Evolutionary conservation across 2,888 invertebrate genomes (phyloP).

Genomic region (Leptinotarsa tumamoca): DNA sequence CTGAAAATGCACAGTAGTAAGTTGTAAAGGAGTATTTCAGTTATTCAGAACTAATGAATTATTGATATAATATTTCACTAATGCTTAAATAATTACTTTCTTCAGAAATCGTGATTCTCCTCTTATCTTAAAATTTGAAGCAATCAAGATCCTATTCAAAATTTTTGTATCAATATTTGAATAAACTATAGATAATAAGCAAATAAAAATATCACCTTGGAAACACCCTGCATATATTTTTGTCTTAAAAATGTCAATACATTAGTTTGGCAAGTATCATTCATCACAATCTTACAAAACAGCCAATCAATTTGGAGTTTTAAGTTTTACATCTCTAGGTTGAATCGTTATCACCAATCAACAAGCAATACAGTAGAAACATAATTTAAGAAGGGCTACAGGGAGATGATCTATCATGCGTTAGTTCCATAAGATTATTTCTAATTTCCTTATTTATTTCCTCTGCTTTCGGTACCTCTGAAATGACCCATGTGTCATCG

Average conservation of each 20-base stretch:
- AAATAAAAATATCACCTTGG: too few relatives aligned
- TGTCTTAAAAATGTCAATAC: background rate
- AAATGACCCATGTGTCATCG: constrained; percentile 76
- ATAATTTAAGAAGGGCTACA: constrained; percentile 50
- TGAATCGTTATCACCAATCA: background rate
- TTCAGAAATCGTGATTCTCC: too few relatives aligned
- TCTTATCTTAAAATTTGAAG: too few relatives aligned
- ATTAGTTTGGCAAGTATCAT: constrained; percentile 12
- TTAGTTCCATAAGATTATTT: constrained; percentile 64
- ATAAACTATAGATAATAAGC: too few relatives aligned
- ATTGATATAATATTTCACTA: too few relatives aligned
- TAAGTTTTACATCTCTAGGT: background rate
- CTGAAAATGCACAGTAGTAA: too few relatives aligned
- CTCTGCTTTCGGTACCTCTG: constrained; percentile 72
- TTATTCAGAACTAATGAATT: too few relatives aligned
- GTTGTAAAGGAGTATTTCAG: too few relatives aligned
- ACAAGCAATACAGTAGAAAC: background rate
- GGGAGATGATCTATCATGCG: constrained; percentile 46
- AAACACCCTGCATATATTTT: background rate
- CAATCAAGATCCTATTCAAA: too few relatives aligned
- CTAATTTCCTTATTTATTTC: constrained; percentile 71
- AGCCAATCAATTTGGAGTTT: background rate
- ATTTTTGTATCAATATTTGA: too few relatives aligned
- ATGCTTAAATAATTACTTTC: too few relatives aligned
- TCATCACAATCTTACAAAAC: constrained; percentile 6